Base-by-base conservation (phyloP, 2,113 vertebrate genomes). In the Tyrannus savana region DNA sequence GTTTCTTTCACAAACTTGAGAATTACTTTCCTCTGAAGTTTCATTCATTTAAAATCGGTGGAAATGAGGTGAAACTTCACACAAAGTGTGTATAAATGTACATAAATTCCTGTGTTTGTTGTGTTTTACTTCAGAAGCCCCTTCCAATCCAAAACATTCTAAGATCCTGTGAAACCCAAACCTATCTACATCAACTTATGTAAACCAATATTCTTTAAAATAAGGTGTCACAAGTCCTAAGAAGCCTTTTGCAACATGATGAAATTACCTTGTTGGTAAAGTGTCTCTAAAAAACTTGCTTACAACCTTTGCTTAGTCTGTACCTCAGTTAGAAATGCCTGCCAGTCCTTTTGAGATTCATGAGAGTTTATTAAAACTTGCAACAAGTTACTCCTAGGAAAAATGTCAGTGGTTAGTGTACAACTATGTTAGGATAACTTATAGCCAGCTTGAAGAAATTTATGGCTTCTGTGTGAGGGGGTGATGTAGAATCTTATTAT, bases 381-480 rank as follows among this genome's bases (percentile, higher is more conserved):
- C 66, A 89, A 59, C 10, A 9, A 89, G 74, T 87, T 90, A 77
- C 37, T 87, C 89, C 49, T 73, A 93, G 50, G 0, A 8, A 75
- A 94, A 96, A 95, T 90, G 79, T 94, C 92, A 84, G 69, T 90
- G 83, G 68, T 84, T 90, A 90, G 33, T 87, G 46, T 68, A 58
- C 68, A 87, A 92, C 83, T 87, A 19, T 76, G 71, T 91, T 95
- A 88, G 41, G 72, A 91, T 84, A 94, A 93, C 55, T 88, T 91
- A 93, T 2, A 95, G 84, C 68, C 78, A 81, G 44, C 63, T 95
- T 90, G 76, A 86, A 96, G 58, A 73, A 90, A 93, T 97, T 72
- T 46, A 90, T 78, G 37, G 39, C 6, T 91, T 95, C 84, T 88
- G 23, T 92, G 66, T 88, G 83, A 68, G 69, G 14, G 17, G 30